Base-by-base conservation (phyloP, 2,113 vertebrate genomes). In the Dipodomys spectabilis region DNA sequence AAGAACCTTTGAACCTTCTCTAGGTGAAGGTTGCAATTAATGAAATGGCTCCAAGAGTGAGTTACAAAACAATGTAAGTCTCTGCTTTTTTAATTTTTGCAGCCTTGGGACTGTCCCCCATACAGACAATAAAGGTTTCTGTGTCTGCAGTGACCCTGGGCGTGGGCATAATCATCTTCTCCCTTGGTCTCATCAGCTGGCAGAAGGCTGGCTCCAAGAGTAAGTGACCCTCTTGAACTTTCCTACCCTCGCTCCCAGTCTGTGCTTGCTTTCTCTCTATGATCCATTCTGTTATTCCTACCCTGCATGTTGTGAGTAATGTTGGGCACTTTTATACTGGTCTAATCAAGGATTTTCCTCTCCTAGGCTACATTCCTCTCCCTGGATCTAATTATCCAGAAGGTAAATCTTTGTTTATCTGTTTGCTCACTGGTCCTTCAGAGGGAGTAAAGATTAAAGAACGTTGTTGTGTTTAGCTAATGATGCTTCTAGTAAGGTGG, bases 331-430 rank as follows among this genome's bases (percentile, higher is more conserved):
- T 62, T 81, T 0, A 45, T 39, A 28, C 53, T 80, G 32, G 71
- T 86, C 13, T 96, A 95, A 96, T 77, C 72, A 88, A 19, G 23
- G 87, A 1, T 90, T 82, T 95, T 94, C 13, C n/a, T 96, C 39
- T 95, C n/a, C 65, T 93, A 97, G 97, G 96, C 68, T 97, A 97
- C 0, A 72, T 71, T 71, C 27, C 57, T 57, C 85, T 97, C 22
- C 93, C 95, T n/a, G 96, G 95, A 74, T 95, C 93, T 86, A 91
- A 9, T 64, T 97, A 97, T 80, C 93, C 94, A 39, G 93, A 94
- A 97, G 97, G 97, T 97, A 97, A 93, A n/a, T 73, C n/a, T 72
- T 22, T 86, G 53, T 89, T 71, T 45, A 49, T 91, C n/a, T 87
- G 16, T 68, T 25, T 92, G 69, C 25, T 72, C 67, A 4, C 12